phyloP scores from a whole-genome alignment of 1,140 invertebrate genomes.

The Drosophila lini region DNA sequence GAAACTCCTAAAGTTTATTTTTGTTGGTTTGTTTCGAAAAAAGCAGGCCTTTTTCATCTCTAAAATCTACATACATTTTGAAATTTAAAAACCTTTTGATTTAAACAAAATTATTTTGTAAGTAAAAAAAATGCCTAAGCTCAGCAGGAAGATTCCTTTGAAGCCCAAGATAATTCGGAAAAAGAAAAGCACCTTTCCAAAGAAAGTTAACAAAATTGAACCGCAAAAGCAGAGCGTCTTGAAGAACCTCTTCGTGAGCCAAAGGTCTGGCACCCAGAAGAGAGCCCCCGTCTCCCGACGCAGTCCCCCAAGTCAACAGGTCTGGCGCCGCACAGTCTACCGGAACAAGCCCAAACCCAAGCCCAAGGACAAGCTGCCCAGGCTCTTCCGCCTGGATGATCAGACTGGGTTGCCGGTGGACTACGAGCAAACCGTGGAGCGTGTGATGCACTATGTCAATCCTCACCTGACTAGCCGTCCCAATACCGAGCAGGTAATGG shows the following conservation, averaged over 20 bases:
- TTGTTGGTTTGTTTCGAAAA: not conserved
- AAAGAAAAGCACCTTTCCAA: not conserved
- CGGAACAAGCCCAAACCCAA: constrained; percentile 42
- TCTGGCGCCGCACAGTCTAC: constrained; percentile 47
- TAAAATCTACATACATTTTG: no score
- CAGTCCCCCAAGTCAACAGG: not conserved
- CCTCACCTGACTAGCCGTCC: constrained; percentile 18
- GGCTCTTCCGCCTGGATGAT: constrained; percentile 51
- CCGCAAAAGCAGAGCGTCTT: constrained; percentile 17
- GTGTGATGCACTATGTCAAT: constrained; percentile 65
- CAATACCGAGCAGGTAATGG: constrained; percentile 22
- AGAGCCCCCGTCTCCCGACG: not conserved
- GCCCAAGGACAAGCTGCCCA: constrained; percentile 16
- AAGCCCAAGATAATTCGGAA: not conserved
- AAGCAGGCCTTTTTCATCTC: constrained; percentile 8
- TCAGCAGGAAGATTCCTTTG: not conserved
- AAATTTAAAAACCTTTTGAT: not conserved
- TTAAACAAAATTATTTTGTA: not conserved
- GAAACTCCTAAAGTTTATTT: not conserved
- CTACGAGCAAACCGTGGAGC: constrained; percentile 59
- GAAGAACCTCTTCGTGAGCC: not conserved
- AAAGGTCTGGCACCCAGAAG: not conserved
- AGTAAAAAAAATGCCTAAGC: not conserved
- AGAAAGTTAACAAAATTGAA: constrained; percentile 13
- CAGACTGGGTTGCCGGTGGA: constrained; percentile 58